These are phyloP conservation scores for Girardinus metallicus DNA, from an alignment of 2,797 vertebrate species.

Conservation along the genomic window DNA sequence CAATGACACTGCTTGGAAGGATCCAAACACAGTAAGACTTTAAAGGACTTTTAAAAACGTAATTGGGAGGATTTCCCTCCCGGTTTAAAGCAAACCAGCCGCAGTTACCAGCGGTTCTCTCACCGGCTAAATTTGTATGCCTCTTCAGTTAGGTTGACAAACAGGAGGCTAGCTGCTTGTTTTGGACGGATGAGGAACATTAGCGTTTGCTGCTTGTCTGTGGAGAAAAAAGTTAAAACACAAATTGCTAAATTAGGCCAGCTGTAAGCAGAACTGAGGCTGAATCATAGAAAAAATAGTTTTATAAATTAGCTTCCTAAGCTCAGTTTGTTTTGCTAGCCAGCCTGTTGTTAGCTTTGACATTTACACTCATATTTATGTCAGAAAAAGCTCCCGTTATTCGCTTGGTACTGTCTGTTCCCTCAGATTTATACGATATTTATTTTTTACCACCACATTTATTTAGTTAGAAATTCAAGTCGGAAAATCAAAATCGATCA, in stretches of 20 bases:
- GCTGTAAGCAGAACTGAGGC: constrained; percentile 21
- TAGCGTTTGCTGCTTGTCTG: constrained; percentile 17
- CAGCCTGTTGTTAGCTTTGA: constrained; percentile 75
- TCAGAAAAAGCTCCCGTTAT: constrained; percentile 57
- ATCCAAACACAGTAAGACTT: constrained; percentile 56
- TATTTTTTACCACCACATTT: background rate
- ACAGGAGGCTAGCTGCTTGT: constrained; percentile 62
- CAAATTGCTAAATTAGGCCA: constrained; percentile 19
- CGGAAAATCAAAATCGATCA: background rate
- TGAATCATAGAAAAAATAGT: constrained; percentile 28
- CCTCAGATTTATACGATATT: background rate
- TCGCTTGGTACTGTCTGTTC: constrained; percentile 14
- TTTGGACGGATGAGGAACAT: constrained; percentile 39
- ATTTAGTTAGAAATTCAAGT: background rate
- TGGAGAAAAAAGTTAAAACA: constrained; percentile 26
- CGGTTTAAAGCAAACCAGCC: constrained; percentile 15
- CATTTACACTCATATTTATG: constrained; percentile 68
- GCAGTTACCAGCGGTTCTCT: constrained; percentile 29
- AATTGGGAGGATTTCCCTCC: constrained; percentile 29
- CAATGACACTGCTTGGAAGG: constrained; percentile 75
- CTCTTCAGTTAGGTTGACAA: constrained; percentile 66
- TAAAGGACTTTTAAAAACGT: constrained; percentile 48
- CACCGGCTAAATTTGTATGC: constrained; percentile 66
- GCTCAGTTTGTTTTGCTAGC: constrained; percentile 51
- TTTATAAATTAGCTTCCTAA: constrained; percentile 33